Evolutionary conservation across 2,113 vertebrate genomes (phyloP).

Genomic region (Budorcas taxicolor): DNA sequence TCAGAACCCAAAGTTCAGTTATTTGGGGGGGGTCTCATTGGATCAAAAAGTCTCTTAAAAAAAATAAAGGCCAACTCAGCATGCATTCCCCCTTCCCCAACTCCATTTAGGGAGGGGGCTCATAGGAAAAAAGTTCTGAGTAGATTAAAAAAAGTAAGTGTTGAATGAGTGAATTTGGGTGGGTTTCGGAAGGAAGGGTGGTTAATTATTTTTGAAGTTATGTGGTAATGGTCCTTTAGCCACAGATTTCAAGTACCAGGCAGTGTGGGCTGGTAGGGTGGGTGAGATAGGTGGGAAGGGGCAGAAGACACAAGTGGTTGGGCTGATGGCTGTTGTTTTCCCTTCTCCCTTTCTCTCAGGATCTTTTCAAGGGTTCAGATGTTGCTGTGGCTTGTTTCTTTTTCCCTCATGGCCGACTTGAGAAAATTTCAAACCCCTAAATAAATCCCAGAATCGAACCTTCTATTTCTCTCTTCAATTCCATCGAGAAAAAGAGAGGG

Average conservation of each 20-base stretch:
- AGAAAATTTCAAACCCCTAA: slow-evolving; percentile 66
- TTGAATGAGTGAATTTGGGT: slow-evolving; percentile 62
- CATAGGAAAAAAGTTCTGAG: slow-evolving; percentile 59
- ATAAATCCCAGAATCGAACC: background rate
- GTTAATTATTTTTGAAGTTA: slow-evolving; percentile 74
- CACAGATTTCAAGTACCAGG: slow-evolving; percentile 73
- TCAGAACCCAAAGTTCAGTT: slow-evolving; percentile 70
- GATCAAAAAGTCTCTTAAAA: slow-evolving; percentile 71
- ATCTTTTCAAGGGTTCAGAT: slow-evolving; percentile 69
- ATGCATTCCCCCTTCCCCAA: slow-evolving; percentile 57
- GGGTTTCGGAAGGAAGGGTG: slow-evolving; percentile 57
- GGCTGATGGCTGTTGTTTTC: slow-evolving; percentile 65
- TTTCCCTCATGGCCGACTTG: slow-evolving; percentile 61
- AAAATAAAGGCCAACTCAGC: slow-evolving; percentile 67
- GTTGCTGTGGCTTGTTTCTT: slow-evolving; percentile 62
- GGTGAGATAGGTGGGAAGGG: slow-evolving; percentile 45
- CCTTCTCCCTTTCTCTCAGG: slow-evolving; percentile 62
- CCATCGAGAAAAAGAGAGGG: background rate
- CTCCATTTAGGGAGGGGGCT: slow-evolving; percentile 64
- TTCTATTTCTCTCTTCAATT: background rate
- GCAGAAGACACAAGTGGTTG: slow-evolving; percentile 71
- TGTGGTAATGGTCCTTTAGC: slow-evolving; percentile 73
- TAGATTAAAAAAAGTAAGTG: slow-evolving; percentile 58
- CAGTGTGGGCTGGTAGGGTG: slow-evolving; percentile 69
- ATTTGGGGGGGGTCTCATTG: slow-evolving; percentile 62